These are phyloP conservation scores for Ochropleura leucogaster DNA, from an alignment of 2,888 invertebrate species.

Conservation along the genomic window DNA sequence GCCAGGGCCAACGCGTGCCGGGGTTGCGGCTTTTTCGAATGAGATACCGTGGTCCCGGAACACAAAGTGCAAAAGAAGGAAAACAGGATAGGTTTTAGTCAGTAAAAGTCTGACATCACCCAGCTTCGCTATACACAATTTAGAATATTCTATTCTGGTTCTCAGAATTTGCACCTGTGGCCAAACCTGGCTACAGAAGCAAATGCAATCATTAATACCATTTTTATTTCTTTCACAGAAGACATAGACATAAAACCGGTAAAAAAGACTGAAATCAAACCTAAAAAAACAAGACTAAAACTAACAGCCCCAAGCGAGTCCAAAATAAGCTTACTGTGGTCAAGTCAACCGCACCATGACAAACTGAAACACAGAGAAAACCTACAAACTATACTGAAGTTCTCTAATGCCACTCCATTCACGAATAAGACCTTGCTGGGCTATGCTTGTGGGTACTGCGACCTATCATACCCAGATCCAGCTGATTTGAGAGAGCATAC, in stretches of 20 bases:
- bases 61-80: too few relatives aligned
- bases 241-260: slow-evolving; percentile 60
- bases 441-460: slow-evolving; percentile 82
- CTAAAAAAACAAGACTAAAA: slow-evolving; percentile 60
- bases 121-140: too few relatives aligned
- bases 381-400: slow-evolving; percentile 77
- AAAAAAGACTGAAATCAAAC: slow-evolving; percentile 60
- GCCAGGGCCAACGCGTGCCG: too few relatives aligned
- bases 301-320: slow-evolving; percentile 65
- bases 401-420: slow-evolving; percentile 82
- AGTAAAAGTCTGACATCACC: too few relatives aligned
- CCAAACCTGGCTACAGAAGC: background rate
- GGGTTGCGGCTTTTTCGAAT: too few relatives aligned
- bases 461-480: slow-evolving; percentile 78
- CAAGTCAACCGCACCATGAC: slow-evolving; percentile 60
- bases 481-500: slow-evolving; percentile 75
- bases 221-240: slow-evolving; percentile 66
- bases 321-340: slow-evolving; percentile 73
- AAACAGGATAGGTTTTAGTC: too few relatives aligned
- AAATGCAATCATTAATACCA: background rate
- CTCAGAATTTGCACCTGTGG: too few relatives aligned
- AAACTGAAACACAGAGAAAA: slow-evolving; percentile 82
- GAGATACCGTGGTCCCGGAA: too few relatives aligned
- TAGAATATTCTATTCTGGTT: too few relatives aligned
- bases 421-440: slow-evolving; percentile 80